Evolutionary conservation across 1,140 invertebrate genomes (phyloP).

Genomic region (Drosophila obscura): DNA sequence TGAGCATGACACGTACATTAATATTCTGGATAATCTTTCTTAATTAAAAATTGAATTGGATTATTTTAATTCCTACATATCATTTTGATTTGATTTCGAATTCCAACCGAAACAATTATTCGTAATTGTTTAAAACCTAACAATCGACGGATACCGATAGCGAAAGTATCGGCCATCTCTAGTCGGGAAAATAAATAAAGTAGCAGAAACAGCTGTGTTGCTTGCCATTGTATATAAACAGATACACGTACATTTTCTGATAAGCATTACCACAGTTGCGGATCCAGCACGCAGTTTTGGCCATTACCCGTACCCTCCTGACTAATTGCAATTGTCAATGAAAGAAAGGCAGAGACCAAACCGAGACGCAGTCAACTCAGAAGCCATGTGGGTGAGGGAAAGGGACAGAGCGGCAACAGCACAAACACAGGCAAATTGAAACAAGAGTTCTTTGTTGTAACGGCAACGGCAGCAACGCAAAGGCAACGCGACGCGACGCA

Average conservation of each 20-base stretch:
- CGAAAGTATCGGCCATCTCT: constrained; percentile 5
- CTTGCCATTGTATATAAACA: constrained; percentile 29
- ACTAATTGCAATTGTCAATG: constrained; percentile 23
- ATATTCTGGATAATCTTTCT: too few relatives aligned
- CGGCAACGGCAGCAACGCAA: constrained; percentile 30
- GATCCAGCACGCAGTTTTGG: constrained; percentile 41
- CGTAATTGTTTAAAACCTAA: too few relatives aligned
- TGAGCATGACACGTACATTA: too few relatives aligned
- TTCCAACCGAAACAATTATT: not conserved
- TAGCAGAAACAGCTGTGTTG: constrained; percentile 34
- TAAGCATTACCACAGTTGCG: constrained; percentile 36
- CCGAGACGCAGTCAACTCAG: constrained; percentile 12
- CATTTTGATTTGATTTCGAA: too few relatives aligned
- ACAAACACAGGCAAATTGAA: constrained; percentile 21
- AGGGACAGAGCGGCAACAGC: not conserved
- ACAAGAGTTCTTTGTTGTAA: constrained; percentile 55
- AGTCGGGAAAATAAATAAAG: constrained; percentile 24
- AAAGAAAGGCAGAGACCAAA: constrained; percentile 3
- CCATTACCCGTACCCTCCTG: constrained; percentile 4
- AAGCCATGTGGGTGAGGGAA: too few relatives aligned
- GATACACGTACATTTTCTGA: constrained; percentile 7
- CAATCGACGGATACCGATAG: too few relatives aligned
- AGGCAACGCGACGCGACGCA: constrained; percentile 43
- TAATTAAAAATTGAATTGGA: too few relatives aligned
- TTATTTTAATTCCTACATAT: too few relatives aligned